Base-by-base conservation (phyloP, 2,113 vertebrate genomes). In the Trogon surrucura region DNA sequence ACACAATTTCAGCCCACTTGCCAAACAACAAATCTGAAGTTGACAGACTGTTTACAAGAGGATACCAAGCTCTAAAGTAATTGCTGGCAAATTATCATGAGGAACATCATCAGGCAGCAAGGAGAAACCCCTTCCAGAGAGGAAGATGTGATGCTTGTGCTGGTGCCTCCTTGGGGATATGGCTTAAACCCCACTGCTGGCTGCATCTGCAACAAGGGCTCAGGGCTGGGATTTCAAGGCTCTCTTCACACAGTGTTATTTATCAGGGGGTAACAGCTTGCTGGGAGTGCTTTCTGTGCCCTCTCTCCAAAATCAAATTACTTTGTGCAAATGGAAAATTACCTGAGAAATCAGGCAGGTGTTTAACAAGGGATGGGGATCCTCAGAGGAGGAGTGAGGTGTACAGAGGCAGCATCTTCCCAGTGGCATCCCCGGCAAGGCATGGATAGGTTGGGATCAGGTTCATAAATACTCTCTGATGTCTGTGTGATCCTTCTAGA, bases 301-400 rank as follows among this genome's bases (percentile, higher is more conserved):
- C 51, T 54, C 72, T 74, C 48, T 84, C 61, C 78, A 87, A 94
- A 96, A 91, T 60, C 56, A 84, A 84, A 78, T 78, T 70, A 80
- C 73, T 80, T 84, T 26, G 27, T 58, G 60, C 64, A 84, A 88
- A 83, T 51, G 51, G 64, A 84, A 95, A 72, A 83, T 54, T 66
- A 89, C 50, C 64, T 73, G 41, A 80, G 83, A 86, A 92, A 84
- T 62, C 47, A 77, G 38, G 72, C 30, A 86, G 67, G 36, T 8
- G 0, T 73, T 95, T 70, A 62, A 73, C 11, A 11, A 66, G 50
- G 62, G 22, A 45, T 13, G 6, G 7, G 58, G 53, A 57, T 62
- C 20, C 72, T 80, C 51, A n/a, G 67, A 61, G 77, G 50, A 69
- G 26, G 23, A 70, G 41, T 80, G 45, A 12, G 18, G n/a, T 36